A percentile compares a stretch with the other conserved stretches of the same genome.
phyloP scores from a whole-genome alignment of 2,888 invertebrate species.

The Trachelus stipa region DNA sequence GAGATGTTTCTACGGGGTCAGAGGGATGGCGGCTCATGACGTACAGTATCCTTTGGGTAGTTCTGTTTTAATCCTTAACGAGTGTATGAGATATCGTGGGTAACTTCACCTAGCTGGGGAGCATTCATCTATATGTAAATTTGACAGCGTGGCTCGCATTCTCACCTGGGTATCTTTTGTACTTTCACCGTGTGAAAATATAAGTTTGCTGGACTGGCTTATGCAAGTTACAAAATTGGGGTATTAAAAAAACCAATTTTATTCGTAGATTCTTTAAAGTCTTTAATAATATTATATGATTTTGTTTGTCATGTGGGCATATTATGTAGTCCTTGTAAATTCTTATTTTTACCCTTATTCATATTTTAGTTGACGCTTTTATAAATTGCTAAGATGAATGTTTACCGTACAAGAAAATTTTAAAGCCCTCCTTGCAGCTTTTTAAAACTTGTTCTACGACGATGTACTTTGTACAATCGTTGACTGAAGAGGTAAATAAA shows the following conservation, averaged over 20 bases:
- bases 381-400: background rate
- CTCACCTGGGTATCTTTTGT: background rate
- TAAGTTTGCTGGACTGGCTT: background rate
- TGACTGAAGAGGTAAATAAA: too few relatives aligned
- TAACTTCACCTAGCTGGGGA: constrained; percentile 10
- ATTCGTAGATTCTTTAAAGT: background rate
- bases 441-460: background rate
- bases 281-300: background rate
- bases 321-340: background rate
- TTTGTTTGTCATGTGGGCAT: background rate
- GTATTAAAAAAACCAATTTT: background rate
- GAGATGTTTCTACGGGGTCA: background rate
- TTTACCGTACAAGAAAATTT: background rate
- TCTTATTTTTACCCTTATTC: background rate
- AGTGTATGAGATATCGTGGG: constrained; percentile 20
- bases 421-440: background rate
- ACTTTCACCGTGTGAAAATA: background rate
- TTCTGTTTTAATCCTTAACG: constrained; percentile 17
- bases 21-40: background rate
- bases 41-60: background rate
- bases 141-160: background rate
- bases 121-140: constrained; percentile 13
- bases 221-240: background rate
- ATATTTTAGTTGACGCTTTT: background rate
- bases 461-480: too few relatives aligned